These are phyloP conservation scores for Andrena camellia DNA, from an alignment of 2,888 invertebrate species.

Conservation along the genomic window DNA sequence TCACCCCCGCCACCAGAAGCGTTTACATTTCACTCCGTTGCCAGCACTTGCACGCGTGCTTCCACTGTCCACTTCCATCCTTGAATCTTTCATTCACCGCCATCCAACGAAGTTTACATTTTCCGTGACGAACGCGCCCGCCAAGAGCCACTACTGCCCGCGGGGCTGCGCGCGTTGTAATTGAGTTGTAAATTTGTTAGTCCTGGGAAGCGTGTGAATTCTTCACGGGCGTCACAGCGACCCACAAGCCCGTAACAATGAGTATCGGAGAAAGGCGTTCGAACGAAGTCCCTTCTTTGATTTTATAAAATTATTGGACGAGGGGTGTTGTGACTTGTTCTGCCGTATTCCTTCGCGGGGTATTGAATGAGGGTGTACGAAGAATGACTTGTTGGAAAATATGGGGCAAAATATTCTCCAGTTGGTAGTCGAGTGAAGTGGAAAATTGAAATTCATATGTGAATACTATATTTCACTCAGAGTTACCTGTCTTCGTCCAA, in stretches of 20 bases:
- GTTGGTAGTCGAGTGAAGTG: too few relatives aligned
- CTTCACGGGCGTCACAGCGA: neutral
- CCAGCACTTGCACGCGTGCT: neutral
- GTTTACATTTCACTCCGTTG: slow-evolving; percentile 39
- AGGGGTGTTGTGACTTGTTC: too few relatives aligned
- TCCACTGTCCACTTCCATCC: slow-evolving; percentile 3
- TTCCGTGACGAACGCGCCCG: neutral
- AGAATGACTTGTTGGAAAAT: too few relatives aligned
- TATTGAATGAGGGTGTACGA: too few relatives aligned
- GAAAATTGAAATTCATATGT: too few relatives aligned
- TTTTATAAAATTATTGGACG: neutral
- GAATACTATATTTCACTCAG: too few relatives aligned
- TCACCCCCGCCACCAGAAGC: neutral
- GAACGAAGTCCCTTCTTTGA: slow-evolving; percentile 2
- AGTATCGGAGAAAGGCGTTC: neutral
- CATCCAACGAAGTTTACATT: slow-evolving; percentile 38
- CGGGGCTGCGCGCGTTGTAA: slow-evolving; percentile 15
- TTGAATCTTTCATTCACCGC: slow-evolving; percentile 35
- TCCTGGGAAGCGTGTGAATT: slow-evolving; percentile 17
- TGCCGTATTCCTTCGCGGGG: too few relatives aligned
- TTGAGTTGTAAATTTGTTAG: slow-evolving; percentile 39
- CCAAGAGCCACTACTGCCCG: slow-evolving; percentile 3
- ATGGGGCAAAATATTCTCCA: too few relatives aligned
- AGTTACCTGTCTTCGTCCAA: too few relatives aligned
- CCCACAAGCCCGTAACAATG: neutral